Percentiles rank a stretch among this genome's conserved stretches.
These are phyloP conservation scores for Taeniopygia guttata DNA, from an alignment of 2,797 vertebrate species.

Conservation along the genomic window DNA sequence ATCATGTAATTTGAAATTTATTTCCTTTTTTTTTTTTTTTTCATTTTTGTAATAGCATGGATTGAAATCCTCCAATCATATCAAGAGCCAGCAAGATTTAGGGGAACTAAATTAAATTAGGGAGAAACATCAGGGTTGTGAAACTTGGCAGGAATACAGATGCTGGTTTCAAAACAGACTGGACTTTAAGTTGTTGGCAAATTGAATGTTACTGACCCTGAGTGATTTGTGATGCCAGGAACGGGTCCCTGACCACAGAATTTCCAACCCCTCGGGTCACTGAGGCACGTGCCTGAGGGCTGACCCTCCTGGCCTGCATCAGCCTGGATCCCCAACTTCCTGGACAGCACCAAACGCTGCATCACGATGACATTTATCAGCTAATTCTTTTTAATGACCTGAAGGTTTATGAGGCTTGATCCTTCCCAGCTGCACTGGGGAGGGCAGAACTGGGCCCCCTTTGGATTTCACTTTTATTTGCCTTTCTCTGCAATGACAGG, in stretches of 20 bases:
- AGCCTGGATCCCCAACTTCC: not conserved
- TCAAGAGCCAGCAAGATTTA: not conserved
- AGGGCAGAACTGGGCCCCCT: not conserved
- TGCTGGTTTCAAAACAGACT: not conserved
- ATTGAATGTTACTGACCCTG: not conserved
- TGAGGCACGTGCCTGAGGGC: not conserved
- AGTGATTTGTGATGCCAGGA: not conserved
- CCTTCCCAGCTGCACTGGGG: not conserved
- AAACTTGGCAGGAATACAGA: not conserved
- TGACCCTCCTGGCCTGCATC: not conserved
- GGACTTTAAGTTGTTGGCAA: not conserved
- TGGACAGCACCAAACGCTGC: not conserved
- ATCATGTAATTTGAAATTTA: not conserved
- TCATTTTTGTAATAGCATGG: accelerated
- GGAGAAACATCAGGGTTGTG: conserved; percentile 4
- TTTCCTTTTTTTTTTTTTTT: not conserved
- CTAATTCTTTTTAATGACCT: not conserved
- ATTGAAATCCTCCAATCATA: not conserved
- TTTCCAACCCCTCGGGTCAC: not conserved
- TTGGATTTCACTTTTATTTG: conserved; percentile 3
- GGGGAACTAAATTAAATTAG: conserved; percentile 7
- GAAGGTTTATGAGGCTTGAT: not conserved
- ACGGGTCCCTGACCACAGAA: not conserved
- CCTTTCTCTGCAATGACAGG: not conserved
- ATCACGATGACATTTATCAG: not conserved